Evolutionary conservation across 2,888 invertebrate species (phyloP).

Genomic region (Caenorhabditis drosophilae): DNA sequence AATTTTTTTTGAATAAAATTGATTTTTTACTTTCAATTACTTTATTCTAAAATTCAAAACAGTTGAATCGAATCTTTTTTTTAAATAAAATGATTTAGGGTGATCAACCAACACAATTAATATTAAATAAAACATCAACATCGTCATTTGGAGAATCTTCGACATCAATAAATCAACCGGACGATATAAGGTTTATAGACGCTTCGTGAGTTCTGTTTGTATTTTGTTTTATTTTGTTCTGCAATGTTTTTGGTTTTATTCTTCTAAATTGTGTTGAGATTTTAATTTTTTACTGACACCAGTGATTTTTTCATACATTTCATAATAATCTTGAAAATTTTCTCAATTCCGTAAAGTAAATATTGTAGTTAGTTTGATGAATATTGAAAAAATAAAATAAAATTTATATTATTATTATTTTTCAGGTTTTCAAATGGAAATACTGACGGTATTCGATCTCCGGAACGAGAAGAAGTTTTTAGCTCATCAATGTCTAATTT

Average conservation of each 20-base stretch:
- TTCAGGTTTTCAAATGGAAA: constrained; percentile 16
- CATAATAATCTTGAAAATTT: no score
- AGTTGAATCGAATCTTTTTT: no score
- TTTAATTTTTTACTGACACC: neutral
- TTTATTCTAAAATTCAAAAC: no score
- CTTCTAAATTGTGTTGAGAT: neutral
- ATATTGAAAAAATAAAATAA: no score
- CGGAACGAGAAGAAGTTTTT: constrained; percentile 12
- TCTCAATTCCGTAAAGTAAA: no score
- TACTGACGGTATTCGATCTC: constrained; percentile 13
- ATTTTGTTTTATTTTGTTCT: constrained; percentile 6
- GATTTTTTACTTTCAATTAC: no score
- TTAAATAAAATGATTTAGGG: no score
- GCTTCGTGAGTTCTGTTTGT: constrained; percentile 32
- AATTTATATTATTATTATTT: neutral
- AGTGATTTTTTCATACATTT: neutral
- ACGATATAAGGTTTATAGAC: constrained; percentile 35
- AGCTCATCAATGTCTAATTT: constrained; percentile 19
- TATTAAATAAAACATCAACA: constrained; percentile 12
- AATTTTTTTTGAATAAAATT: no score
- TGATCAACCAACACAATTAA: constrained; percentile 2
- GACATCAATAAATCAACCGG: constrained; percentile 8
- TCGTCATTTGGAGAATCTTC: constrained; percentile 25
- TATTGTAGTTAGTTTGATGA: no score
- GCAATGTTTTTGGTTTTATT: constrained; percentile 3